Conservation (phyloP, 1,140 invertebrate genomes). For the Sogatella furcifera region DNA sequence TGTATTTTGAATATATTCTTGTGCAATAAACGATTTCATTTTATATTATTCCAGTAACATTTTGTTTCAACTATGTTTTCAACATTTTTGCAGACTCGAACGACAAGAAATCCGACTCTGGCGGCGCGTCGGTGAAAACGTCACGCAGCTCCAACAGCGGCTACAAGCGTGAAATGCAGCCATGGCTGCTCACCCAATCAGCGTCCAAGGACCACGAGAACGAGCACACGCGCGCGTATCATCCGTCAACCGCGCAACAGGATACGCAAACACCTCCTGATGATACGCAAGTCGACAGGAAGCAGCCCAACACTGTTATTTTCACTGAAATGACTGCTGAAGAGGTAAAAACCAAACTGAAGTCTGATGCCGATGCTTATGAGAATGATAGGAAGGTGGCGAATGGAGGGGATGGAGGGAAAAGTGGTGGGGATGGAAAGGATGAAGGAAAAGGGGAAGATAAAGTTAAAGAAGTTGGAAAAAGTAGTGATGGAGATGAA, state of each 20-base stretch:
- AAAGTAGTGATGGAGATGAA: too few relatives aligned
- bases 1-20: too few relatives aligned
- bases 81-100: neutral
- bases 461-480: too few relatives aligned
- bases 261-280: neutral
- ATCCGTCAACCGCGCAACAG: neutral
- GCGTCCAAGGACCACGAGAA: neutral
- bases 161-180: constrained; percentile 23
- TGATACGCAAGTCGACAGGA: neutral
- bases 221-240: too few relatives aligned
- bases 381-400: neutral
- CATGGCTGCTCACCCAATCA: constrained; percentile 22
- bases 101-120: neutral
- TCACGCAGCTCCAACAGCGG: neutral
- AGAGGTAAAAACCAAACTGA: neutral
- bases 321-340: neutral
- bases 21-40: too few relatives aligned
- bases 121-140: neutral
- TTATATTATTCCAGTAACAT: neutral
- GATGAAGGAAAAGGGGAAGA: neutral
- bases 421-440: neutral
- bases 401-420: neutral
- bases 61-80: neutral
- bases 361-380: neutral
- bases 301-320: neutral